Base-by-base conservation (phyloP, 2,888 invertebrate genomes). In the Agrochola lota region DNA sequence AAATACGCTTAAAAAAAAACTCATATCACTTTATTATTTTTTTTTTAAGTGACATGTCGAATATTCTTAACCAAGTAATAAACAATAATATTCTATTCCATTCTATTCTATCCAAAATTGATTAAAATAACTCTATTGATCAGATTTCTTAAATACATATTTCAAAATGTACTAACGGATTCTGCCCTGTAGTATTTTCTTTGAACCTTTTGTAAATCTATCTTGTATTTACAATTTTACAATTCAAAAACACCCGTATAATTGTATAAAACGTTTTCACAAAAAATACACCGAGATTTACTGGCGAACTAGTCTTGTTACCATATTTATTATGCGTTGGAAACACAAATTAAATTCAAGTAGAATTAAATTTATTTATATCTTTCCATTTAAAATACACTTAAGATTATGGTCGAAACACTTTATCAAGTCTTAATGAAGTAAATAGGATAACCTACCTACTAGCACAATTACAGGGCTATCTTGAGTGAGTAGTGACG, bases 271-370 rank as follows among this genome's bases (percentile, higher is more conserved):
- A 71, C 11, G 3, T 11, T 69, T 66, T 55, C 7, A 43, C 79
- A 8, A 52, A 69, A 66, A 52, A 78, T 43, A 78, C 12, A 68
- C 43, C 7, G 15, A 17, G 60, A 23, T 60, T 77, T 26, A 40
- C 20, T 52, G n/a, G 35, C 46, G 7, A 52, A 77, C 55, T 70
- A 15, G 12, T 35, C 69, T 79, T 55, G 43, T 77, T 80, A 70
- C 30, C 80, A 46, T 46, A 79, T 79, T 77, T 70, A 77, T 79
- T 60, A 60, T 35, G 43, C 17, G 46, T 15, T 57, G 55, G 55
- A 63, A 71, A 63, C 62, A 23, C 35, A 80, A 78, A 72, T 64
- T 72, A 63, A 80, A 57, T 63, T 78, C 63, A 78, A 78, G 72
- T n/a, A n/a, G 35, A 71, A 35, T 26, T 6, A 43, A 60, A 55